Percentiles rank a stretch among this genome's conserved stretches.
Conservation (phyloP, 2,797 vertebrate species). For the Cheirogaleus major region DNA sequence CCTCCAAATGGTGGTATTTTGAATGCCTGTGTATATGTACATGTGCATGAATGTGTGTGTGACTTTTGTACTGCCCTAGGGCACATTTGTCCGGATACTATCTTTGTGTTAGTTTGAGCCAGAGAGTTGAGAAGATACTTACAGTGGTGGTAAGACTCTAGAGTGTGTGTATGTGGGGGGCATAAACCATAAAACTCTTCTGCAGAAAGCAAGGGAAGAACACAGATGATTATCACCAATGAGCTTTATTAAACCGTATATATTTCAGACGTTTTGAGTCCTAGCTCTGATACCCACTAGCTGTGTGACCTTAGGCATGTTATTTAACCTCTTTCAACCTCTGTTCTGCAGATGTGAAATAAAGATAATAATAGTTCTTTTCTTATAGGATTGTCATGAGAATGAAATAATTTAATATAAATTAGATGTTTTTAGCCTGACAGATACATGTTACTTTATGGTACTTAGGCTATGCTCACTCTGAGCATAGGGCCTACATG, state of each 20-base stretch:
- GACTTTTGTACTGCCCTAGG: not conserved
- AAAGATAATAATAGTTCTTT: not conserved
- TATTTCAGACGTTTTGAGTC: not conserved
- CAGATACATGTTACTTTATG: not conserved
- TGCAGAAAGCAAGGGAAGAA: not conserved
- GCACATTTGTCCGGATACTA: not conserved
- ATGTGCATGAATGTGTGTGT: not conserved
- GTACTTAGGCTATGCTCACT: not conserved
- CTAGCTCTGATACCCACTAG: not conserved
- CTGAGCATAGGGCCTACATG: not conserved
- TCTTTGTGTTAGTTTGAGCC: not conserved
- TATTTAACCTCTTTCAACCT: not conserved
- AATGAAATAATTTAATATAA: not conserved
- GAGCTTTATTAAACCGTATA: not conserved
- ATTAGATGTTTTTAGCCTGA: not conserved
- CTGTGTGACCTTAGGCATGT: not conserved
- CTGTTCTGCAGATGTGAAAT: not conserved
- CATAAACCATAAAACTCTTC: not conserved
- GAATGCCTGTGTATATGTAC: fast-evolving
- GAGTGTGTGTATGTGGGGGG: not conserved
- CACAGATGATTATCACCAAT: not conserved
- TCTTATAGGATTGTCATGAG: not conserved
- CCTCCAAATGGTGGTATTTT: not conserved
- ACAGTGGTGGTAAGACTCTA: not conserved
- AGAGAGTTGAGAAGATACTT: not conserved